Evolutionary conservation across 2,113 vertebrate species (phyloP).

Genomic region (Hylia prasina): DNA sequence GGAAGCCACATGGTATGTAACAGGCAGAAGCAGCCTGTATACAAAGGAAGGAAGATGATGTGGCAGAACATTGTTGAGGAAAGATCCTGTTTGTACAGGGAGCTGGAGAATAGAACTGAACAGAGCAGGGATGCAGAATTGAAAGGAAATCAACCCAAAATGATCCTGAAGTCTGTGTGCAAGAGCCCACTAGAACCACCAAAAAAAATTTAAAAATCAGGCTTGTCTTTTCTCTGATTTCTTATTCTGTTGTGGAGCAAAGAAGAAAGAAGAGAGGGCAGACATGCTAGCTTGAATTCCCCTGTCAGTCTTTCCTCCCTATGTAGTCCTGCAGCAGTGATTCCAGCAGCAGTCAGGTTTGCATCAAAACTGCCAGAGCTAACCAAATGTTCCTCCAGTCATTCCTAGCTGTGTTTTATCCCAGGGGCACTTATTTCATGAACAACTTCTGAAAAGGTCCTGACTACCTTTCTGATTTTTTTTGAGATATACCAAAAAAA

Average conservation of each 20-base stretch:
- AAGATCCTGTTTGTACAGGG: constrained; percentile 50
- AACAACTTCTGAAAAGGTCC: neutral
- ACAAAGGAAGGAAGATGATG: constrained; percentile 62
- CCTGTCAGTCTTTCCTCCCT: neutral
- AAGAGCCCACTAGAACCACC: neutral
- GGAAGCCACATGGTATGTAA: constrained; percentile 13
- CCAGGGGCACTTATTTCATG: neutral
- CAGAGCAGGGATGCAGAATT: constrained; percentile 8
- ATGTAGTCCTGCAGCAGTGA: neutral
- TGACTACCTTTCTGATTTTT: neutral
- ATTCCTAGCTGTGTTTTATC: neutral
- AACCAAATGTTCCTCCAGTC: neutral
- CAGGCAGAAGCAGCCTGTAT: constrained; percentile 16
- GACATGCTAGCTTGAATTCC: neutral
- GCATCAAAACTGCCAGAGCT: neutral
- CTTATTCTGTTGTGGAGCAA: neutral
- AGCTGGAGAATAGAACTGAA: constrained; percentile 7
- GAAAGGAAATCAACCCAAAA: constrained; percentile 15
- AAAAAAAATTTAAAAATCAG: neutral
- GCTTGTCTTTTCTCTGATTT: neutral
- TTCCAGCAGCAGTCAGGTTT: neutral
- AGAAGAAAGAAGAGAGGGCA: neutral
- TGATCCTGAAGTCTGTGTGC: neutral
- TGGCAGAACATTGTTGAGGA: constrained; percentile 53
- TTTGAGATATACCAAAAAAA: neutral